Evolutionary conservation across 1,140 invertebrate genomes (phyloP), one percentile per base, ranked within the genome.

Genomic region (Drosophila ercepeae): DNA sequence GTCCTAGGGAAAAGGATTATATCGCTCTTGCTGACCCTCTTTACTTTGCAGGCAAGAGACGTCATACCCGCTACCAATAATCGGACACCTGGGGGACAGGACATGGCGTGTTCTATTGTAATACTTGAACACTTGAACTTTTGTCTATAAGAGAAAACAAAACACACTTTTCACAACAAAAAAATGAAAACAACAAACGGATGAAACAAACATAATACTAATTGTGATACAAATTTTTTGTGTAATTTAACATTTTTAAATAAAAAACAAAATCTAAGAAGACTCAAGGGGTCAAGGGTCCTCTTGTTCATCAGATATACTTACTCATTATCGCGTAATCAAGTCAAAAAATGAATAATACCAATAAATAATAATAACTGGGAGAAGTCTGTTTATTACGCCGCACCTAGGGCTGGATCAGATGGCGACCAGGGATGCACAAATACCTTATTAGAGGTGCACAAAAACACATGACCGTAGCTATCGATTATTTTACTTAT

Each of bases 221-320:
- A 88, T 88, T 88, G 82, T 88, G 82, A 88, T 88, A 88, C 36
- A 34, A 78, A 55, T 83, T 83, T 86, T 86, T 88, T 88, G 36
- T 88, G 83, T 88, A 88, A 88, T 89, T 88, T 89, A 86, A 86
- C 70, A 77, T 74, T 79, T 65, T 73, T 79, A 72, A 89, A 75
- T 82, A 78, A 86, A 86, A 39, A 74, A 70, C 52, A 44, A 70
- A 73, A 64, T 73, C 69, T 52, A 34, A 45, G 21, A 68, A 29
- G 25, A 51, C n/a, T 13, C n/a, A 13, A 14, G 13, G 39, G 14
- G n/a, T 3, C 4, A 3, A 19, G 16, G 8, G 39, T 39, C 36
- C 36, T 6, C 13, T 13, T 39, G 13, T 7, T 19, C 9, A 9
- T 19, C 4, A 1, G 6, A 6, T 18, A 2, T 42, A 42, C 39